Evolutionary conservation across 1,140 invertebrate genomes (phyloP).

Genomic region (Diuraphis noxia): DNA sequence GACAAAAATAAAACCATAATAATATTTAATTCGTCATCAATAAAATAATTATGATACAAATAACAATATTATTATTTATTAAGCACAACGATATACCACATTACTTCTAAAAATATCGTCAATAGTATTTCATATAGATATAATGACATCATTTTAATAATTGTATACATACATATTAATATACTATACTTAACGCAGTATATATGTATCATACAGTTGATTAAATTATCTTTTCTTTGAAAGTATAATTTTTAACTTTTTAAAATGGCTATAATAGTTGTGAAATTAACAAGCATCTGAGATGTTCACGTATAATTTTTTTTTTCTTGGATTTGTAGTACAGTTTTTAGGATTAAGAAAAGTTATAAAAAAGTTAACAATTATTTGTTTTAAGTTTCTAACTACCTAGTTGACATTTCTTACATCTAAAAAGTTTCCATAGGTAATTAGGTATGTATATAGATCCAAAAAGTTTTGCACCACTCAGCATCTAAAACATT

Average conservation of each 20-base stretch:
- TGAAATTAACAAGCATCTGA: neutral
- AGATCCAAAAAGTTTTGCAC: neutral
- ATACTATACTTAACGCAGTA: neutral
- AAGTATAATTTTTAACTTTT: neutral
- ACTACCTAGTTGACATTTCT: neutral
- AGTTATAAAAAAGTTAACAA: neutral
- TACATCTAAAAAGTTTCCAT: neutral
- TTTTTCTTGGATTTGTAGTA: neutral
- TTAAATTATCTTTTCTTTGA: neutral
- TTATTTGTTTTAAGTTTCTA: neutral
- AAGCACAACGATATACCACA: neutral
- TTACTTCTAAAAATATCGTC: neutral
- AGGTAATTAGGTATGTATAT: neutral
- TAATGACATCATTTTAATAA: neutral
- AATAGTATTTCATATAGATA: neutral
- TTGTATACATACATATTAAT: no score
- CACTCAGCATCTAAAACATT: neutral
- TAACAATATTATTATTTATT: neutral
- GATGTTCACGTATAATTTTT: neutral
- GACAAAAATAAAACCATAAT: neutral
- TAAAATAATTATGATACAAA: neutral
- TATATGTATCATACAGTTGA: neutral
- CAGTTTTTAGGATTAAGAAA: neutral
- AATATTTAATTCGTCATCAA: neutral
- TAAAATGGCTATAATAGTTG: neutral